Percentiles rank a stretch among this genome's conserved stretches.
These are phyloP conservation scores for Oncorhynchus masou DNA, from an alignment of 2,113 vertebrate genomes.

Conservation along the genomic window DNA sequence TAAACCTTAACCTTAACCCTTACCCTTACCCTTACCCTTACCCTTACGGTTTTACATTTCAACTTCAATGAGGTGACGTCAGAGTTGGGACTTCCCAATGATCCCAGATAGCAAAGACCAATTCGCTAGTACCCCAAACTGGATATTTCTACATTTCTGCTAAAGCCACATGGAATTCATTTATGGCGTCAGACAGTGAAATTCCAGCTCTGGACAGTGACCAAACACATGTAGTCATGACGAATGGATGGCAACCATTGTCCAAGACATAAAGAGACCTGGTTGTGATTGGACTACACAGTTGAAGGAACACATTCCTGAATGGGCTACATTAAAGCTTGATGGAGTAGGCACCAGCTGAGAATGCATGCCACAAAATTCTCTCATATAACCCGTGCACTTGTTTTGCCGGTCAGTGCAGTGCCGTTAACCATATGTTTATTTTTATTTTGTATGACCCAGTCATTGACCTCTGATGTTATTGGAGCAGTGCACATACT, in stretches of 20 bases:
- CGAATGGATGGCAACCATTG: slow-evolving; percentile 22
- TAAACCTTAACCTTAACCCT: too few species aligned
- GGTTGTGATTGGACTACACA: slow-evolving; percentile 5
- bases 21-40: too few species aligned
- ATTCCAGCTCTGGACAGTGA: slow-evolving; percentile 62
- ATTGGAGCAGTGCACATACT: slow-evolving; percentile 28
- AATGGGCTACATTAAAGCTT: neutral
- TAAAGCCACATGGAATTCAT: slow-evolving; percentile 72
- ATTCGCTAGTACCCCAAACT: slow-evolving; percentile 61
- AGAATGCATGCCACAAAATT: slow-evolving; percentile 19
- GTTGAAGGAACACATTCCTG: slow-evolving; percentile 18
- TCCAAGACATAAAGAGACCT: slow-evolving; percentile 34
- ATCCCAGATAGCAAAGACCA: neutral
- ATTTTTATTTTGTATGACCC: slow-evolving; percentile 26
- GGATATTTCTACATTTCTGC: slow-evolving; percentile 55
- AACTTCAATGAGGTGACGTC: too few species aligned
- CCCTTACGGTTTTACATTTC: too few species aligned
- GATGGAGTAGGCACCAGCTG: neutral
- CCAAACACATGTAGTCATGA: slow-evolving; percentile 68
- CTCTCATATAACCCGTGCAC: slow-evolving; percentile 38
- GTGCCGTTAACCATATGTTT: slow-evolving; percentile 26
- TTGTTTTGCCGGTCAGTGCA: slow-evolving; percentile 15
- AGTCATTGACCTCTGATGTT: slow-evolving; percentile 41
- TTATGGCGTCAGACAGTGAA: slow-evolving; percentile 68
- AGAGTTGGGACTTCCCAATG: too few species aligned